Conservation (phyloP, 1,140 invertebrate species). For the Anthonomus grandis region DNA sequence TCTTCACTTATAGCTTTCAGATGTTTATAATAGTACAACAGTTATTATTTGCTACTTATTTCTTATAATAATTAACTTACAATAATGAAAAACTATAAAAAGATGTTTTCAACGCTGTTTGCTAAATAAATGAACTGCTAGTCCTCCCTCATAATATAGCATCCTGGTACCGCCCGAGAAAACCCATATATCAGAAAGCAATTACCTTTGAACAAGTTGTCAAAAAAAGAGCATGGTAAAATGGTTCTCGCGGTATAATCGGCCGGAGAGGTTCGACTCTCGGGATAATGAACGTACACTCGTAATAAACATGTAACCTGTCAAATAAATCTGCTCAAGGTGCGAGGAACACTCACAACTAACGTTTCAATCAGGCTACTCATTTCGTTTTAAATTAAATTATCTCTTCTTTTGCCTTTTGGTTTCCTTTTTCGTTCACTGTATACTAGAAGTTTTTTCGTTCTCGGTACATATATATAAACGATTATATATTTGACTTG, state of each 20-base stretch:
- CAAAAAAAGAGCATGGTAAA: conserved; percentile 21
- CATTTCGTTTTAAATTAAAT: conserved; percentile 25
- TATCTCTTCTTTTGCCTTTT: conserved; percentile 4
- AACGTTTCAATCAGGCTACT: conserved; percentile 24
- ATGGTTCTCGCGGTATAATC: conserved; percentile 10
- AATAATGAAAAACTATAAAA: too few species aligned
- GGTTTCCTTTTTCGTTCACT: neutral
- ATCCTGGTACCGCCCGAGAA: too few species aligned
- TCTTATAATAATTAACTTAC: too few species aligned
- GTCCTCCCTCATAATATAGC: neutral
- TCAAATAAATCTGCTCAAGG: conserved; percentile 25
- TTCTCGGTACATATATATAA: too few species aligned
- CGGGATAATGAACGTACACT: conserved; percentile 16
- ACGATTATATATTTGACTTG: too few species aligned
- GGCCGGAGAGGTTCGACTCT: neutral
- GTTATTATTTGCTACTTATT: too few species aligned
- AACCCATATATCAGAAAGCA: conserved; percentile 23
- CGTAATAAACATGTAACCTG: conserved; percentile 24
- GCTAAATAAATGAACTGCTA: neutral
- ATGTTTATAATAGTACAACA: too few species aligned
- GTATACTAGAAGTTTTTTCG: too few species aligned
- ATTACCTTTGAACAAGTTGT: conserved; percentile 17
- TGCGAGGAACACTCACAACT: conserved; percentile 22
- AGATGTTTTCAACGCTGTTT: too few species aligned
- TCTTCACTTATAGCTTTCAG: too few species aligned